These are phyloP conservation scores for Pycnomerus fuliginosus DNA, from an alignment of 2,888 invertebrate genomes.

Conservation along the genomic window DNA sequence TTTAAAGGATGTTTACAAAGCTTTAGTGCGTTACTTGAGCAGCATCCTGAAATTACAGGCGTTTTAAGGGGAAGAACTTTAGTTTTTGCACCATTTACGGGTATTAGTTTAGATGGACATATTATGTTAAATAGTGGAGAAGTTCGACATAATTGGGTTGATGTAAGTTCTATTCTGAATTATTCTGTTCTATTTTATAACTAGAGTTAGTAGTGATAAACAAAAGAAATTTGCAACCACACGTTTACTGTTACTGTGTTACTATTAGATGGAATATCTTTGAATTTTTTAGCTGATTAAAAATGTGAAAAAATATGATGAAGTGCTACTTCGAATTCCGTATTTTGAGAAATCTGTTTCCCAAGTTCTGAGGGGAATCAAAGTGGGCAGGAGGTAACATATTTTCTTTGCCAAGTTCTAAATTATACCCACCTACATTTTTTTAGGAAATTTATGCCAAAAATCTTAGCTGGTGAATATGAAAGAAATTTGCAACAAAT, in stretches of 20 bases:
- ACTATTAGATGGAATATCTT: too few relatives aligned
- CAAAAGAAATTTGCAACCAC: too few relatives aligned
- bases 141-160: constrained; percentile 91
- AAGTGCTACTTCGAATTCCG: constrained; percentile 72
- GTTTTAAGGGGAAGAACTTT: constrained; percentile 60
- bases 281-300: constrained; percentile 71
- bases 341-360: constrained; percentile 83
- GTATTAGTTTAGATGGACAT: constrained; percentile 87
- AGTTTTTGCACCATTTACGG: constrained; percentile 63
- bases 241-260: too few relatives aligned
- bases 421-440: not conserved
- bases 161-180: constrained; percentile 70
- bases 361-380: constrained; percentile 77
- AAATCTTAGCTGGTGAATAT: constrained; percentile 83
- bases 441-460: constrained; percentile 86
- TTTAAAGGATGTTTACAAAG: constrained; percentile 88
- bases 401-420: constrained; percentile 8
- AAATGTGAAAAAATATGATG: constrained; percentile 75
- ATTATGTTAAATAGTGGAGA: constrained; percentile 90
- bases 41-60: constrained; percentile 71
- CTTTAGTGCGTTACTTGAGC: constrained; percentile 71
- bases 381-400: constrained; percentile 75
- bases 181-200: too few relatives aligned
- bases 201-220: too few relatives aligned
- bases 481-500: constrained; percentile 80